These are phyloP conservation scores for Apogon hyalosoma DNA, from an alignment of 2,797 vertebrate genomes.

Conservation along the genomic window DNA sequence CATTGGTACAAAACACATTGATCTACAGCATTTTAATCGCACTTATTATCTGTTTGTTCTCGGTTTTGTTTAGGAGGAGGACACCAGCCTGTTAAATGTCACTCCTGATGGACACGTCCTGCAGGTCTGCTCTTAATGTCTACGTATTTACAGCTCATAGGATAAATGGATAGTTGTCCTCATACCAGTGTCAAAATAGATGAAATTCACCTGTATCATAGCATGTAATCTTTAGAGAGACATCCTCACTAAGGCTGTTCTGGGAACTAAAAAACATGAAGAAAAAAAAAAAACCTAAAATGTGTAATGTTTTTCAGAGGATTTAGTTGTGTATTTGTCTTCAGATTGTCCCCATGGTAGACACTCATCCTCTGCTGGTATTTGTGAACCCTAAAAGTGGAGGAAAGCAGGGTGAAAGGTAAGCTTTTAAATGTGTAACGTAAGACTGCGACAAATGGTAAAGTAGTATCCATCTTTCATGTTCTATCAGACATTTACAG, in stretches of 20 bases:
- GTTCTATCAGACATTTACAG: no score
- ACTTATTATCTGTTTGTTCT: neutral
- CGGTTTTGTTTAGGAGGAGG: slow-evolving; percentile 70
- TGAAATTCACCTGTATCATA: no score
- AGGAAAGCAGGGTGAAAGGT: slow-evolving; percentile 94
- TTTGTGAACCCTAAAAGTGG: slow-evolving; percentile 97
- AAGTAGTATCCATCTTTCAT: no score
- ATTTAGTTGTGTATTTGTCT: slow-evolving; percentile 1
- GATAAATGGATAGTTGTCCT: no score
- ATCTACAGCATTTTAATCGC: neutral
- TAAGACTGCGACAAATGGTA: no score
- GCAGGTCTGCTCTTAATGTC: slow-evolving; percentile 70
- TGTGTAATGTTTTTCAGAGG: slow-evolving; percentile 7
- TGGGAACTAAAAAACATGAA: no score
- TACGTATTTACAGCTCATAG: slow-evolving; percentile 1
- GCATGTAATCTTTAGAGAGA: no score
- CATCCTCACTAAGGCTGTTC: no score
- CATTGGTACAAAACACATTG: no score
- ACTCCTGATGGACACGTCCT: slow-evolving; percentile 82
- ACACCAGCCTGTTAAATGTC: slow-evolving; percentile 75
- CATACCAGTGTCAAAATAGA: no score
- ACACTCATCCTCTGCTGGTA: slow-evolving; percentile 91
- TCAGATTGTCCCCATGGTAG: slow-evolving; percentile 86
- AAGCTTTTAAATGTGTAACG: slow-evolving; percentile 19
- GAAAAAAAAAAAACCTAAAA: no score